Conservation (phyloP, 2,797 vertebrate species). For the Notoglanidium macrostoma region DNA sequence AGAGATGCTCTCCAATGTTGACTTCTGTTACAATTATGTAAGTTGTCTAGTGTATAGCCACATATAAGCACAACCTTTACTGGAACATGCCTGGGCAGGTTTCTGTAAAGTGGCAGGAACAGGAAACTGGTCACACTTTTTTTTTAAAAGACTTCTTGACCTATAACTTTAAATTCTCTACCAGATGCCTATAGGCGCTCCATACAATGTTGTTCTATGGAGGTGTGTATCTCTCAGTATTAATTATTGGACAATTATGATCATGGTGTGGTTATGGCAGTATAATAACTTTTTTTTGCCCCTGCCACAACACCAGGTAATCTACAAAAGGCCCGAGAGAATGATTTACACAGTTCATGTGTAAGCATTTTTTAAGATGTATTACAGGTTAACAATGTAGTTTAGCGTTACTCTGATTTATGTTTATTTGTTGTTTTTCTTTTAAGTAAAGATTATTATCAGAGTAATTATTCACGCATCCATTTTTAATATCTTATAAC, state of each 20-base stretch:
- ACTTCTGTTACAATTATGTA: not conserved
- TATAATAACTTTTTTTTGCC: slow-evolving; percentile 22
- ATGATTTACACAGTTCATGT: not conserved
- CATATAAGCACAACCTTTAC: slow-evolving; percentile 67
- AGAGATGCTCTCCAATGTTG: not conserved
- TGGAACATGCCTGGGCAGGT: slow-evolving; percentile 61
- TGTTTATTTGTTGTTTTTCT: not conserved
- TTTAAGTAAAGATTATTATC: too few relatives aligned
- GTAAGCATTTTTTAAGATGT: not conserved
- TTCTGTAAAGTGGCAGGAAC: slow-evolving; percentile 41
- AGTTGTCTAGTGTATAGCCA: not conserved
- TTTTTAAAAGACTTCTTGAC: not conserved
- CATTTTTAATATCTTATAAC: not conserved
- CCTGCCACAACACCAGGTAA: not conserved
- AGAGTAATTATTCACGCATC: not conserved
- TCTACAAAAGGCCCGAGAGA: not conserved
- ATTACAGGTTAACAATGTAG: not conserved
- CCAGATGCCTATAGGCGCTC: not conserved
- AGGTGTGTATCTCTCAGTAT: not conserved
- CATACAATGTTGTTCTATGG: not conserved
- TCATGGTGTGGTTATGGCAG: not conserved
- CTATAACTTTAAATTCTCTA: not conserved
- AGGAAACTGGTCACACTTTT: not conserved
- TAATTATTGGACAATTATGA: slow-evolving; percentile 29
- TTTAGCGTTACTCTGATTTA: not conserved